Evolutionary conservation across 2,888 invertebrate genomes (phyloP).

Genomic region (Dryocosmus kuriphilus): DNA sequence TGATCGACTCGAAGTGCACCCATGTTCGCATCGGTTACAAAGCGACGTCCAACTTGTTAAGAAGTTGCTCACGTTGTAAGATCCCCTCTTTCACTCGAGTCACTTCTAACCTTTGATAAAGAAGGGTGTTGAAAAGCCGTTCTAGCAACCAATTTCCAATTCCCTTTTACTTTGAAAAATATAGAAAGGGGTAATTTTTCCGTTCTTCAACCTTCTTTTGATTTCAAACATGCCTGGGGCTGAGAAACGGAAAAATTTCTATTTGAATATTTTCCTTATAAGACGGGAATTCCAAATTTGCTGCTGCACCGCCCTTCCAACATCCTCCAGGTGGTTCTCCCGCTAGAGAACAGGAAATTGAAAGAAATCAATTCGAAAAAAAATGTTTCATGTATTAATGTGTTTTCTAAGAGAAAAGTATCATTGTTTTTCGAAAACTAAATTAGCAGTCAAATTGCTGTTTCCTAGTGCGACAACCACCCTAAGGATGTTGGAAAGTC

Average conservation of each 20-base stretch:
- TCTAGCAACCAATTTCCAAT: constrained; percentile 32
- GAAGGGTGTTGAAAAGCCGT: constrained; percentile 38
- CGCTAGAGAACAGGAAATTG: constrained; percentile 1
- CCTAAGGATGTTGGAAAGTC: constrained; percentile 3
- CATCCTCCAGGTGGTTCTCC: constrained; percentile 25
- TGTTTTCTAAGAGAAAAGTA: not conserved
- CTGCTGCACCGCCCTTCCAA: constrained; percentile 18
- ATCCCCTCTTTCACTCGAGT: constrained; percentile 39
- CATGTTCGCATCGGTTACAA: constrained; percentile 40
- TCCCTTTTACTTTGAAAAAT: constrained; percentile 19
- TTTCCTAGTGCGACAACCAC: constrained; percentile 19
- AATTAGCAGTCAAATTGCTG: not conserved
- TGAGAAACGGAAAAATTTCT: not conserved
- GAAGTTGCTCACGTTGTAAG: constrained; percentile 40
- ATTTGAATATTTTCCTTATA: constrained; percentile 30
- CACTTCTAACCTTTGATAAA: constrained; percentile 36
- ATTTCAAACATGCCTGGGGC: not conserved
- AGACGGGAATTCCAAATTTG: constrained; percentile 11
- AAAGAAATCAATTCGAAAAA: not conserved
- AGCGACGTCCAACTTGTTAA: constrained; percentile 39
- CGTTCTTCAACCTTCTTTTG: not conserved
- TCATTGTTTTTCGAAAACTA: constrained; percentile 19
- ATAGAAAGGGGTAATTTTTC: not conserved
- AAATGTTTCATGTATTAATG: not conserved
- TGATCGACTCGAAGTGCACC: constrained; percentile 41